Conservation (phyloP, 1,140 invertebrate species). For the Drosophila grimshawi region DNA sequence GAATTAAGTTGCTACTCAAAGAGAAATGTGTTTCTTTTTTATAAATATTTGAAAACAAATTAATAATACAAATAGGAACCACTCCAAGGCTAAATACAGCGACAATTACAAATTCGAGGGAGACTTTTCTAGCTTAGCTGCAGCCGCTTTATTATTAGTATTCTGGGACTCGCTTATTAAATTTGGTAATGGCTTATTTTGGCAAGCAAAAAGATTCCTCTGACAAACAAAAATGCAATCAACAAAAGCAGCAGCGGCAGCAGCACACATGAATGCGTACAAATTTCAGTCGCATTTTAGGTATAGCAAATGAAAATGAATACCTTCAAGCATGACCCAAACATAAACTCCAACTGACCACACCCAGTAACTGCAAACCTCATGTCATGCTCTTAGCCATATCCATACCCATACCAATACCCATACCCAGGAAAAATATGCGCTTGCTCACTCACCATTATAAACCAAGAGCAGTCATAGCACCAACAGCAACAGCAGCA, state of each 20-base stretch:
- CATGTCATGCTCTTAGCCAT: not conserved
- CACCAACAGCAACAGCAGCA: conserved; percentile 30
- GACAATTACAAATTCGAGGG: not conserved
- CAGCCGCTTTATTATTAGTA: conserved; percentile 33
- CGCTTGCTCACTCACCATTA: conserved; percentile 41
- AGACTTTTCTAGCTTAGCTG: not conserved
- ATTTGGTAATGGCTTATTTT: conserved; percentile 29
- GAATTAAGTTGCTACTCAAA: conserved; percentile 74
- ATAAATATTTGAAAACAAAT: conserved; percentile 72
- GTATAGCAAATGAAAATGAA: conserved; percentile 59
- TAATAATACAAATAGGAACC: conserved; percentile 49
- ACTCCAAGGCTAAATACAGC: not conserved
- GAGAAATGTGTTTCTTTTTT: conserved; percentile 52
- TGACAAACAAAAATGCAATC: conserved; percentile 31
- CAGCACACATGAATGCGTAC: conserved; percentile 53
- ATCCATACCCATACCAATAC: conserved; percentile 18
- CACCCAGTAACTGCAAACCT: conserved; percentile 23
- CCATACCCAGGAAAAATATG: conserved; percentile 39
- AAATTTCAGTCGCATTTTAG: conserved; percentile 72
- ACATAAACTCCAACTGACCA: conserved; percentile 67
- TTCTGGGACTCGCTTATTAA: conserved; percentile 28
- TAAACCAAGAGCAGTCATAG: conserved; percentile 20
- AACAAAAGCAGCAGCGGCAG: conserved; percentile 52
- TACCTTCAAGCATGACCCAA: conserved; percentile 74
- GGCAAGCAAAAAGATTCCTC: conserved; percentile 15